Conservation (phyloP, 2,797 vertebrate species). For the Rhinoraja longicauda region DNA sequence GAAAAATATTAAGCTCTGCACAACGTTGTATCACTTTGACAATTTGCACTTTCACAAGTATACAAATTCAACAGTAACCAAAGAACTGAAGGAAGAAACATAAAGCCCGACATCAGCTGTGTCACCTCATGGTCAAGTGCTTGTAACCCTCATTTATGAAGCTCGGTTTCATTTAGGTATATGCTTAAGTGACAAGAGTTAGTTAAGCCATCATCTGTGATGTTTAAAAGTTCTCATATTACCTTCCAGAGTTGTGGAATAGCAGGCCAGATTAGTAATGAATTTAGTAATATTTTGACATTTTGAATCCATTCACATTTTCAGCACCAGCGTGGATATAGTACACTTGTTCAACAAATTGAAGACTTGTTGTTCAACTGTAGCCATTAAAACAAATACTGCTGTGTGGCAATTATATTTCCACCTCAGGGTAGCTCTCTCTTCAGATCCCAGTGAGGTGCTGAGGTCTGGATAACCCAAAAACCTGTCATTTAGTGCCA, state of each 20-base stretch:
- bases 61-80: background rate
- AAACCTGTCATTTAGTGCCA: background rate
- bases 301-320: slow-evolving; percentile 9
- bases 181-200: background rate
- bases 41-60: background rate
- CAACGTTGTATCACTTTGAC: background rate
- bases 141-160: background rate
- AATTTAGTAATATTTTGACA: background rate
- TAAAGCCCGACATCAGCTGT: no score
- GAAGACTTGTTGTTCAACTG: background rate
- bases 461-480: background rate
- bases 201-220: background rate
- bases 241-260: background rate
- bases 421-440: background rate
- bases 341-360: background rate
- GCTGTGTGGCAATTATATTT: background rate
- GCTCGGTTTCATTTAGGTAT: background rate
- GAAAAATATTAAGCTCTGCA: background rate
- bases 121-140: background rate
- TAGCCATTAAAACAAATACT: background rate
- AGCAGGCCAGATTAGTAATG: background rate
- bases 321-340: background rate
- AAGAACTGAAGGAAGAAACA: background rate
- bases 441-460: background rate
- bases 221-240: background rate